Evolutionary conservation across 2,113 vertebrate genomes (phyloP).

Genomic region (Xenotilapia leptura): DNA sequence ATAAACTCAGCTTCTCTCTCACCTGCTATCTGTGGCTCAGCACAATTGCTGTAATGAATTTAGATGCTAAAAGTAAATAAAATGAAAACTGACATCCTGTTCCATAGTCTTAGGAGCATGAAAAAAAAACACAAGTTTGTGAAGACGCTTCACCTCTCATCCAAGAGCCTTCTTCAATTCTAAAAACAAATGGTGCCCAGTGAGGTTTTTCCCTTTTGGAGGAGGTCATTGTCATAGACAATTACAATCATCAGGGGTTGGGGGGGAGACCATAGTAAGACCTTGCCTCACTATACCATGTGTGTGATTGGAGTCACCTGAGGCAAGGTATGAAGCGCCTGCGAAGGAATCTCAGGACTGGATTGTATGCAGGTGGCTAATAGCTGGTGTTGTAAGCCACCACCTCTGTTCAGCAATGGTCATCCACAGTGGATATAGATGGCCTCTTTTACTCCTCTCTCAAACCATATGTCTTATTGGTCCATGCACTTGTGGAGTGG

Average conservation of each 20-base stretch:
- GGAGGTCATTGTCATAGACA: not conserved
- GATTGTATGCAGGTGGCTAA: not conserved
- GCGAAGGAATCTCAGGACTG: not conserved
- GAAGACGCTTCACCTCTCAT: not conserved
- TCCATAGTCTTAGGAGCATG: not conserved
- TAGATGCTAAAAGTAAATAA: not conserved
- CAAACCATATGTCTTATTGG: not conserved
- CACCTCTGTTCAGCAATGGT: not conserved
- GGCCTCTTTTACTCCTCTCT: not conserved
- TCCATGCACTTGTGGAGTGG: not conserved
- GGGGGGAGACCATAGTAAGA: not conserved
- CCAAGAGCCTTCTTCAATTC: not conserved
- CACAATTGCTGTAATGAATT: not conserved
- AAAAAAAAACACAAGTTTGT: not conserved
- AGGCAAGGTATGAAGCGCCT: not conserved
- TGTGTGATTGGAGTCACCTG: not conserved
- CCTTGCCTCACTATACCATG: not conserved
- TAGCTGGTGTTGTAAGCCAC: not conserved
- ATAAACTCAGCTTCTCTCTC: not conserved
- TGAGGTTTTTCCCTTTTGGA: not conserved
- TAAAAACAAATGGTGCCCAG: not conserved
- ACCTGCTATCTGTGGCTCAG: not conserved
- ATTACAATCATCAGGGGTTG: not conserved
- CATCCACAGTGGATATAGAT: not conserved
- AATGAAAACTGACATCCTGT: not conserved